These are phyloP conservation scores for Mactra quadrangularis DNA, from an alignment of 1,140 invertebrate species.

Conservation along the genomic window DNA sequence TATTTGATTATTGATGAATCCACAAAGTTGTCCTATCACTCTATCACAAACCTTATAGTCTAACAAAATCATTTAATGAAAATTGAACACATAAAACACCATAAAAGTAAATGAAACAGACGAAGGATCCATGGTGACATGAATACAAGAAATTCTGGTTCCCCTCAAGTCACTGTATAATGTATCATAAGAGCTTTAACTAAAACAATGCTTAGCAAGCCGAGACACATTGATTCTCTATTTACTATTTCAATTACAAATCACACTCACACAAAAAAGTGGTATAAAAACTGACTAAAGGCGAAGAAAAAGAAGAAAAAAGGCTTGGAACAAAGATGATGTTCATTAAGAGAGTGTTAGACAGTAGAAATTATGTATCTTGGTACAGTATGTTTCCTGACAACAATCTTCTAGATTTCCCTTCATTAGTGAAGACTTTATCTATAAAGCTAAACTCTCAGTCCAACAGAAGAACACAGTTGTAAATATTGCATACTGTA, in stretches of 20 bases:
- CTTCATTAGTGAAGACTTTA: conserved; percentile 2
- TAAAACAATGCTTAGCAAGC: too few relatives aligned
- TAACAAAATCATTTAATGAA: conserved; percentile 21
- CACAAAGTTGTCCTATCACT: conserved; percentile 49
- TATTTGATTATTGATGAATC: conserved; percentile 33
- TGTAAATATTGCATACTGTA: conserved; percentile 25
- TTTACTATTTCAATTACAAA: too few relatives aligned
- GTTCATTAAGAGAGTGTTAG: too few relatives aligned
- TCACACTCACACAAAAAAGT: too few relatives aligned
- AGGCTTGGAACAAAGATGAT: too few relatives aligned
- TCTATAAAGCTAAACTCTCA: conserved; percentile 10
- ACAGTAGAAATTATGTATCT: conserved; percentile 24
- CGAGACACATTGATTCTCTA: too few relatives aligned
- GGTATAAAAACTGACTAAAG: too few relatives aligned
- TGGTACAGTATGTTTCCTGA: neutral
- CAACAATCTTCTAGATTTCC: neutral
- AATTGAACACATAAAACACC: conserved; percentile 30
- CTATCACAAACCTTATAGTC: conserved; percentile 18
- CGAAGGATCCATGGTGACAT: neutral
- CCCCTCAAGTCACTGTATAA: too few relatives aligned
- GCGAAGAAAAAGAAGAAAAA: too few relatives aligned
- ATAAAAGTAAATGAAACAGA: conserved; percentile 47
- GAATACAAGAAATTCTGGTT: too few relatives aligned
- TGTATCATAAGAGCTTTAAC: too few relatives aligned
- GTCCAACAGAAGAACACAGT: conserved; percentile 25